Evolutionary conservation across 2,797 vertebrate genomes (phyloP).

Genomic region (Heteromormyrus szaboi): DNA sequence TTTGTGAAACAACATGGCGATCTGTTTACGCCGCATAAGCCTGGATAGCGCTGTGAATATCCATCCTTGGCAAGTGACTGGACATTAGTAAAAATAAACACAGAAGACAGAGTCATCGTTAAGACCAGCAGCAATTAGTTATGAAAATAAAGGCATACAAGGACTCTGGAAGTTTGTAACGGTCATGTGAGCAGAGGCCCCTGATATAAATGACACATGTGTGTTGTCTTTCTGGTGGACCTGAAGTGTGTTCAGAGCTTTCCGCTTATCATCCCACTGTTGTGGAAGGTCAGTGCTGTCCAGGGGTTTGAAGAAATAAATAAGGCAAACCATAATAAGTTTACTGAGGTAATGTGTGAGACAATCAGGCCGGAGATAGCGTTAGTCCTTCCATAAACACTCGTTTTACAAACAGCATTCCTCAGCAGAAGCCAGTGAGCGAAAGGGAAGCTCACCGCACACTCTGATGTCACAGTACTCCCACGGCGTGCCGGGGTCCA

Average conservation of each 20-base stretch:
- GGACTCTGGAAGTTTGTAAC: neutral
- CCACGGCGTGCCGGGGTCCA: conserved; percentile 85
- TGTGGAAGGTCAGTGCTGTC: neutral
- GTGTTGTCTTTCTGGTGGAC: neutral
- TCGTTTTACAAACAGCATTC: conserved; percentile 29
- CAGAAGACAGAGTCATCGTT: neutral
- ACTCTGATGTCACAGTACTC: conserved; percentile 91
- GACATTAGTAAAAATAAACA: conserved; percentile 8
- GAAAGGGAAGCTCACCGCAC: conserved; percentile 76
- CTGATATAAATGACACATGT: neutral
- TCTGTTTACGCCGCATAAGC: neutral
- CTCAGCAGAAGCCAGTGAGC: conserved; percentile 35
- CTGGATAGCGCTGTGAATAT: neutral
- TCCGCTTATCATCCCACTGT: neutral
- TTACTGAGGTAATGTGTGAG: neutral
- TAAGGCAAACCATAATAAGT: neutral
- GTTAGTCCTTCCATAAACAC: neutral
- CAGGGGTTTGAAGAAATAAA: neutral
- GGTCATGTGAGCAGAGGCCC: neutral
- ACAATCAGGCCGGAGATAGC: neutral
- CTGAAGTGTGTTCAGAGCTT: neutral
- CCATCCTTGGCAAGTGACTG: neutral
- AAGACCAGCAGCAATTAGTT: neutral
- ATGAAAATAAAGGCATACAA: neutral
- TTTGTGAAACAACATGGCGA: neutral